phyloP scores from a whole-genome alignment of 2,113 vertebrate species.

The Helogale parvula region DNA sequence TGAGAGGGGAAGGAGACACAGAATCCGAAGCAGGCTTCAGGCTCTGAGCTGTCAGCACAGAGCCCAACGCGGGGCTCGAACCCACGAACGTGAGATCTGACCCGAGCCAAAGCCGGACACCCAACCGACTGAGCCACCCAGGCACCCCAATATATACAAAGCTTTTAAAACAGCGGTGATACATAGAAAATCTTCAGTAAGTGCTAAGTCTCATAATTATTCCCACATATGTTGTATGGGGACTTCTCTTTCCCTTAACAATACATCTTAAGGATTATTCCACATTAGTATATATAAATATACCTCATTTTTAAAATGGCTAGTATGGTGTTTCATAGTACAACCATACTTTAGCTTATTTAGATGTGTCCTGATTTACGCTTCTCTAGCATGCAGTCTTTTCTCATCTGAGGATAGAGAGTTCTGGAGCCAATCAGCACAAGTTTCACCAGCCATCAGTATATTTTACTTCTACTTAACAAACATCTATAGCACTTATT shows the following conservation, averaged over 20 bases:
- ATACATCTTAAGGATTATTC: background rate
- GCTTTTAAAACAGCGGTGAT: background rate
- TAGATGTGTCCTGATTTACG: background rate
- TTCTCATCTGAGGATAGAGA: constrained; percentile 12
- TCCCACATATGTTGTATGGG: background rate
- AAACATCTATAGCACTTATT: background rate
- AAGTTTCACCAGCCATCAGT: background rate
- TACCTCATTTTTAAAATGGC: background rate
- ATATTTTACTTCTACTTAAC: constrained; percentile 30
- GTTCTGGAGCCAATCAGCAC: background rate
- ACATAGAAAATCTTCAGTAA: background rate
- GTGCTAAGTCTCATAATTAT: constrained; percentile 16
- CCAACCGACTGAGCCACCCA: too few species aligned
- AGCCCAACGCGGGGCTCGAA: too few species aligned
- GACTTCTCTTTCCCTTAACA: background rate
- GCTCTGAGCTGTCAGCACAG: too few species aligned
- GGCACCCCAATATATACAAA: background rate
- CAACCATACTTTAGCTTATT: background rate
- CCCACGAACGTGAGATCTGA: too few species aligned
- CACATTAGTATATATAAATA: background rate
- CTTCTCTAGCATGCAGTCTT: background rate
- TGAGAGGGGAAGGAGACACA: too few species aligned
- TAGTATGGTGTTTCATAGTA: background rate
- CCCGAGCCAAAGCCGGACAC: too few species aligned
- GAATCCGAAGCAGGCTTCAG: too few species aligned